Evolutionary conservation across 2,888 invertebrate species (phyloP), one percentile per base, ranked within the genome.

Genomic region (Halictus ligatus): DNA sequence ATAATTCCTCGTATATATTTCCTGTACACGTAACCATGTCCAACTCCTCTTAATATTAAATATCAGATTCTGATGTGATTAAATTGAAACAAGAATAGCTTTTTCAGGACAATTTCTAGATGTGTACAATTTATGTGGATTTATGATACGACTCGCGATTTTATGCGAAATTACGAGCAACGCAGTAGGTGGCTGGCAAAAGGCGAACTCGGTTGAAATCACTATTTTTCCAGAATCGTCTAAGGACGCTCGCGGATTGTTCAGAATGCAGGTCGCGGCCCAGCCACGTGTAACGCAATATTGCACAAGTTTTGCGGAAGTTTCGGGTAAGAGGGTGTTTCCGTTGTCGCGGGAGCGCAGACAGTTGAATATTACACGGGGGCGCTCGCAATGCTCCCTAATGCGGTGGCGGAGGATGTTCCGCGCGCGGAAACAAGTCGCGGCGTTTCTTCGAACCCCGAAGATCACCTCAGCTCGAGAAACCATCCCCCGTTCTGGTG

Each of bases 321-420:
- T 86, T 86, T 81, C 72, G 77, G 50, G 4, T 78, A 80, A 73
- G 75, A 64, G 29, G 72, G 48, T 72, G 67, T 72, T 67, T 81
- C 67, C 78, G 58, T 67, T 81, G 85, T 78, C 80, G 77, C 84
- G 78, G 67, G 84, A 75, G 78, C 69, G 78, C 67, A 79, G 79
- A 78, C 84, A 84, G 84, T 86, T 84, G 85, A 80, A 86, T 86
- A 84, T 86, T 81, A 78, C 84, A 84, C 67, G 67, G 78, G 50
- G 35, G 15, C 15, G 35, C 78, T 54, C 50, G 75, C 71, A 72
- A 73, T 75, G 48, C 72, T 84, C 54, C 50, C 58, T 54, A 74
- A 84, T 48, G 75, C 58, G 40, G 35, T 64, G n/a, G 21, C 21
- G 29, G 46, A 21, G n/a, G 15, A 13, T 64, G 54, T 64, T 40